Conservation (phyloP, 2,113 vertebrate species). For the Thamnaconus septentrionalis region DNA sequence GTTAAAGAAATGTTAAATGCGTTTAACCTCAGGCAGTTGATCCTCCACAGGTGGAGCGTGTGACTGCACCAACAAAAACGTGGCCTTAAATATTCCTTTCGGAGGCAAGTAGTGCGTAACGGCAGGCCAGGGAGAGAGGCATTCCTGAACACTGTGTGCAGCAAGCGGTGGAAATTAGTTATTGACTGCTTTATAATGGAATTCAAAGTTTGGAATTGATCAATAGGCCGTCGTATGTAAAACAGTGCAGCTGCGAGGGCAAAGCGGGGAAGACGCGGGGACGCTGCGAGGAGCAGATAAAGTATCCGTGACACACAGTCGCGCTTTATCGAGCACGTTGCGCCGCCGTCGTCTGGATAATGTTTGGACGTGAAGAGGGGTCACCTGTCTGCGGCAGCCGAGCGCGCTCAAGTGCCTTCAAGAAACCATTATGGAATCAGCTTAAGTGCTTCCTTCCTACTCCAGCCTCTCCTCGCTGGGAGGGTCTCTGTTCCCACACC, state of each 20-base stretch:
- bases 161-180: conserved; percentile 77
- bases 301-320: conserved; percentile 51
- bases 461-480: conserved; percentile 42
- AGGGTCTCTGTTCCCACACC: conserved; percentile 53
- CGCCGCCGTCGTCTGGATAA: conserved; percentile 33
- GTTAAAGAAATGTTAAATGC: conserved; percentile 52
- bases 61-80: conserved; percentile 43
- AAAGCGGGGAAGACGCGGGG: conserved; percentile 36
- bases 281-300: conserved; percentile 52
- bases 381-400: conserved; percentile 63
- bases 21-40: conserved; percentile 38
- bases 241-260: conserved; percentile 68
- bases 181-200: conserved; percentile 81
- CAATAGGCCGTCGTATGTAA: conserved; percentile 77
- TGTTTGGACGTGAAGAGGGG: conserved; percentile 64
- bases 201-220: conserved; percentile 80
- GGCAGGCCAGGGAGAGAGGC: conserved; percentile 51
- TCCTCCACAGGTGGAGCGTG: conserved; percentile 24
- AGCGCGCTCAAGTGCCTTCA: conserved; percentile 65
- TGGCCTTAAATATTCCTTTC: conserved; percentile 37
- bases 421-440: conserved; percentile 74
- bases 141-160: conserved; percentile 63
- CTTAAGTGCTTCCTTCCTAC: conserved; percentile 63
- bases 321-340: conserved; percentile 48
- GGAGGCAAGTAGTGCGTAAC: conserved; percentile 56